These are phyloP conservation scores for Scaptomyza flava DNA, from an alignment of 2,888 invertebrate species.

Conservation along the genomic window DNA sequence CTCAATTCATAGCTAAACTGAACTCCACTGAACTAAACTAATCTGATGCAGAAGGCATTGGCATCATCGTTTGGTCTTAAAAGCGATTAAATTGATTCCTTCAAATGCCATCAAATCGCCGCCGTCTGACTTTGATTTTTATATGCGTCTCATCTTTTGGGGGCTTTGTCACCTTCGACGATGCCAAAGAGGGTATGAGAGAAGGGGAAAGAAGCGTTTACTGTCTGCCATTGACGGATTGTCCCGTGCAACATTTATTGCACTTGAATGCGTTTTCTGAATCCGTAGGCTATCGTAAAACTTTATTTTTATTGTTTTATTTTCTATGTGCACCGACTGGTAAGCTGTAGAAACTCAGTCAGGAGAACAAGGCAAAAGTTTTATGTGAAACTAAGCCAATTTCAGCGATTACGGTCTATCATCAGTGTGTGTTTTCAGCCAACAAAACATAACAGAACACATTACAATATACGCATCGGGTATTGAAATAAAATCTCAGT, in stretches of 20 bases:
- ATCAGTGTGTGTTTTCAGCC: conserved; percentile 76
- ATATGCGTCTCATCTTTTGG: conserved; percentile 50
- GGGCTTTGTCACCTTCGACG: conserved; percentile 51
- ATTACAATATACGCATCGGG: conserved; percentile 3
- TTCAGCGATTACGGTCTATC: conserved; percentile 71
- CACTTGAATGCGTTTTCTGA: conserved; percentile 61
- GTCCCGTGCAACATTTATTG: conserved; percentile 72
- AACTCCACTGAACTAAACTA: conserved; percentile 9
- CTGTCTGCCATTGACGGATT: conserved; percentile 60
- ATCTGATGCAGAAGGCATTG: conserved; percentile 50
- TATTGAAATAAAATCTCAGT: conserved; percentile 17
- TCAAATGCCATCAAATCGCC: conserved; percentile 70
- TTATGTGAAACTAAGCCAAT: conserved; percentile 74
- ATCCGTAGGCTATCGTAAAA: conserved; percentile 66
- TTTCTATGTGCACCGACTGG: conserved; percentile 59
- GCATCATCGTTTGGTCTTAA: conserved; percentile 69
- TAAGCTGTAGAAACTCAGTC: not conserved
- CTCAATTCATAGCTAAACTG: conserved; percentile 15
- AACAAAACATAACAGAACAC: conserved; percentile 69
- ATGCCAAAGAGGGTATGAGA: not conserved
- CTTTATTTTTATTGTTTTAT: conserved; percentile 72
- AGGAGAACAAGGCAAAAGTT: conserved; percentile 28
- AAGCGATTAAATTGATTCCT: conserved; percentile 79
- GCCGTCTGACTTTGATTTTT: conserved; percentile 67
- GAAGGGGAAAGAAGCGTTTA: conserved; percentile 1